A percentile compares a stretch with the other conserved stretches of the same genome.
phyloP scores from a whole-genome alignment of 1,140 invertebrate genomes.

The Calliphora vicina region DNA sequence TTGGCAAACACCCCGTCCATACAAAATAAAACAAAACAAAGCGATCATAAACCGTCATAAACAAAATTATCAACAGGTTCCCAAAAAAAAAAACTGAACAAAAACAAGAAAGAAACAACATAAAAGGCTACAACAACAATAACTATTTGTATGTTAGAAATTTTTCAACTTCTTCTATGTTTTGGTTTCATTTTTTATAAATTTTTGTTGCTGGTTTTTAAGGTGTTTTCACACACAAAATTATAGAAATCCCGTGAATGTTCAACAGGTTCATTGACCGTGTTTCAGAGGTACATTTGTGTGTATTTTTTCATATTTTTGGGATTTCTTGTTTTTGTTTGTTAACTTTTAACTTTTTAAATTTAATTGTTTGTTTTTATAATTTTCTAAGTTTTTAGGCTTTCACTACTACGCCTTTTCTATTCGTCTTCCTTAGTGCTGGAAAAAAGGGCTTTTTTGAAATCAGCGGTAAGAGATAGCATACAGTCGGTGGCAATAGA shows the following conservation, averaged over 20 bases:
- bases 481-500: too few species aligned
- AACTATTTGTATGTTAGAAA: not conserved
- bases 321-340: not conserved
- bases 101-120: not conserved
- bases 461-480: too few species aligned
- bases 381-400: not conserved
- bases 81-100: not conserved
- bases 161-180: not conserved
- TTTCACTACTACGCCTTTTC: not conserved
- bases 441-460: not conserved
- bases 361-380: not conserved
- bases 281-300: too few species aligned
- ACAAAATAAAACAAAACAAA: not conserved
- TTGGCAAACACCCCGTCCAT: not conserved
- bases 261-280: slow-evolving; percentile 3
- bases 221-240: not conserved
- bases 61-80: slow-evolving; percentile 2
- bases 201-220: not conserved
- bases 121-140: not conserved
- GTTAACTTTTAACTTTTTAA: not conserved
- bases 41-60: not conserved
- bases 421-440: not conserved
- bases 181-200: not conserved
- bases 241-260: not conserved
- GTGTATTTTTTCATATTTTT: not conserved